phyloP scores from a whole-genome alignment of 2,888 invertebrate species.

The Orthosia gothica region DNA sequence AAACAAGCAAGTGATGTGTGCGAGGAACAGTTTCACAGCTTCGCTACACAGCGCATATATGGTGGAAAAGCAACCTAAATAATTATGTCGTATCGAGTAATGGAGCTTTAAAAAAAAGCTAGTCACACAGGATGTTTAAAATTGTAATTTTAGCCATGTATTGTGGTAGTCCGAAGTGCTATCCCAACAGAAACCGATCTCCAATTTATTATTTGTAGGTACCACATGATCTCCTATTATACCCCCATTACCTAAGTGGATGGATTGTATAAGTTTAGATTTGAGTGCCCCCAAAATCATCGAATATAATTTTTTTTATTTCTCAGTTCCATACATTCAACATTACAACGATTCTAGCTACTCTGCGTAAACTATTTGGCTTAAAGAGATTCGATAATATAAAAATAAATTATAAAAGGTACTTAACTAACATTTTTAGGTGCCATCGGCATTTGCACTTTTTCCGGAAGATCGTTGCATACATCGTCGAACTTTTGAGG shows the following conservation, averaged over 20 bases:
- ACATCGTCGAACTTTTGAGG: constrained; percentile 61
- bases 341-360: too few relatives aligned
- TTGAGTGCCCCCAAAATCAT: too few relatives aligned
- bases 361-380: too few relatives aligned
- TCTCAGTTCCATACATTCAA: too few relatives aligned
- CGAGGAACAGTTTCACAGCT: too few relatives aligned
- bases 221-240: background rate
- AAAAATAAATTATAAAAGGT: background rate
- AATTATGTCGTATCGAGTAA: background rate
- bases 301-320: too few relatives aligned
- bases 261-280: background rate
- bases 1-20: too few relatives aligned
- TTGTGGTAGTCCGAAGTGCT: background rate
- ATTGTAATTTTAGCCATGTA: background rate
- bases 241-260: background rate
- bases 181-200: background rate
- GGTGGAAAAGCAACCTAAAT: too few relatives aligned
- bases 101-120: background rate
- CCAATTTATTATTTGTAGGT: background rate
- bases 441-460: constrained; percentile 43
- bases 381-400: too few relatives aligned
- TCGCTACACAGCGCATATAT: too few relatives aligned
- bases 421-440: constrained; percentile 60
- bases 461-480: constrained; percentile 62
- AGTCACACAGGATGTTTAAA: background rate